These are phyloP conservation scores for Abramis brama DNA, from an alignment of 2,113 vertebrate species.

Conservation along the genomic window DNA sequence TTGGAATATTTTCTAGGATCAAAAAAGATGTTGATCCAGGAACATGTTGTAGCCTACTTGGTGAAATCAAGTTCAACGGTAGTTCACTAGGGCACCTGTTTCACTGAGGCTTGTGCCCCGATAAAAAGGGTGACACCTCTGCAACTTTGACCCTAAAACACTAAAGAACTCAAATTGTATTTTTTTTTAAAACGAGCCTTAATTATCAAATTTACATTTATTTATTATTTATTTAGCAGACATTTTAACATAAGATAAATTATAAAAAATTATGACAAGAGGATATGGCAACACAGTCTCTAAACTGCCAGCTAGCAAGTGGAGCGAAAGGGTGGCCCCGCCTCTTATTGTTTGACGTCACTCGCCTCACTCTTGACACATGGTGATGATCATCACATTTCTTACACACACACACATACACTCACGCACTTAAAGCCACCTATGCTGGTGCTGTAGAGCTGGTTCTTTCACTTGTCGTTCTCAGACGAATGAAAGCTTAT, in stretches of 20 bases:
- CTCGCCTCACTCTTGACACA: constrained; percentile 73
- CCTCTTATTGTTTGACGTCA: constrained; percentile 70
- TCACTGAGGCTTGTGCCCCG: too few relatives aligned
- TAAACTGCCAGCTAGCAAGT: neutral
- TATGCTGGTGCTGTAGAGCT: neutral
- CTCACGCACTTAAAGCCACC: neutral
- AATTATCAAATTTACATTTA: too few relatives aligned
- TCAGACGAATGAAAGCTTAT: neutral
- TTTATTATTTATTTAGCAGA: neutral
- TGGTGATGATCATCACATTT: constrained; percentile 67
- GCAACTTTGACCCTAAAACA: neutral
- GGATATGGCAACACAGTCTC: constrained; percentile 11
- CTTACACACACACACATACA: neutral
- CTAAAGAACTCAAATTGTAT: neutral
- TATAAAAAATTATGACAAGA: neutral
- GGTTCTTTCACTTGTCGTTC: neutral
- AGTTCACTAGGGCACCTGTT: too few relatives aligned
- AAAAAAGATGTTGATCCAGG: too few relatives aligned
- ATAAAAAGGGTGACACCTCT: too few relatives aligned
- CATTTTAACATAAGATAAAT: too few relatives aligned
- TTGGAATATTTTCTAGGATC: too few relatives aligned
- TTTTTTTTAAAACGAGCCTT: too few relatives aligned
- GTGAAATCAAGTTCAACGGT: neutral
- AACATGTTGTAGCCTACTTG: too few relatives aligned
- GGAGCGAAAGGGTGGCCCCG: constrained; percentile 35